Evolutionary conservation across 2,888 invertebrate species (phyloP).

Genomic region (Nymphalis polychloros): DNA sequence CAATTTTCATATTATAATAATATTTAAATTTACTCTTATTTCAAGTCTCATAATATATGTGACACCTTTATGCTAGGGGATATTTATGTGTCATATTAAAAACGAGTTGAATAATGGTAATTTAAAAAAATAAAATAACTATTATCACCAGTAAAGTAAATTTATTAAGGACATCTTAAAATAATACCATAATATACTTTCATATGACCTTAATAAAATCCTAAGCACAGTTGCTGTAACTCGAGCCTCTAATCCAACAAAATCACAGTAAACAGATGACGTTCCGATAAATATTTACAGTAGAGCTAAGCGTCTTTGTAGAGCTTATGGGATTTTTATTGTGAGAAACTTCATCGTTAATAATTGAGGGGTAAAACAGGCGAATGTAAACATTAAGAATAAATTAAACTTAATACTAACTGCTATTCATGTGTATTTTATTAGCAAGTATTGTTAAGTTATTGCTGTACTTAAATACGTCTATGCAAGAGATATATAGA

Average conservation of each 20-base stretch:
- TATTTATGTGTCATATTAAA: too few species aligned
- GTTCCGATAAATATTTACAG: conserved; percentile 69
- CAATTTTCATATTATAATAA: too few species aligned
- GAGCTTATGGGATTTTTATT: conserved; percentile 67
- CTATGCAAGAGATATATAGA: too few species aligned
- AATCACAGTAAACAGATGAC: conserved; percentile 61
- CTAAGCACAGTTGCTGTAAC: conserved; percentile 27
- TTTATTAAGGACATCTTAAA: neutral
- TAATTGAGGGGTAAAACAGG: conserved; percentile 37
- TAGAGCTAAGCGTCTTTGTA: conserved; percentile 49
- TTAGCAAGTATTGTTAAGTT: too few species aligned
- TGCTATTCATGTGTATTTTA: conserved; percentile 10
- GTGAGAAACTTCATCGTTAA: conserved; percentile 63
- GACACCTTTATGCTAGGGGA: too few species aligned
- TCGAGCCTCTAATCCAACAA: conserved; percentile 33
- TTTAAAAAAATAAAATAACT: too few species aligned
- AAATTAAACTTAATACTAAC: conserved; percentile 30
- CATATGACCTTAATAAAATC: conserved; percentile 26
- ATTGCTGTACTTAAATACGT: too few species aligned
- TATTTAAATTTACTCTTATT: too few species aligned
- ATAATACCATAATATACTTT: neutral
- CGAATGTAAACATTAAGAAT: conserved; percentile 30
- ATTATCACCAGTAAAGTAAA: neutral
- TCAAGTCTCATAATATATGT: too few species aligned
- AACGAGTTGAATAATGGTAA: too few species aligned